Base-by-base conservation (phyloP, 37 sponge, comb jelly and placozoan genomes). In the Crambe crambe region DNA sequence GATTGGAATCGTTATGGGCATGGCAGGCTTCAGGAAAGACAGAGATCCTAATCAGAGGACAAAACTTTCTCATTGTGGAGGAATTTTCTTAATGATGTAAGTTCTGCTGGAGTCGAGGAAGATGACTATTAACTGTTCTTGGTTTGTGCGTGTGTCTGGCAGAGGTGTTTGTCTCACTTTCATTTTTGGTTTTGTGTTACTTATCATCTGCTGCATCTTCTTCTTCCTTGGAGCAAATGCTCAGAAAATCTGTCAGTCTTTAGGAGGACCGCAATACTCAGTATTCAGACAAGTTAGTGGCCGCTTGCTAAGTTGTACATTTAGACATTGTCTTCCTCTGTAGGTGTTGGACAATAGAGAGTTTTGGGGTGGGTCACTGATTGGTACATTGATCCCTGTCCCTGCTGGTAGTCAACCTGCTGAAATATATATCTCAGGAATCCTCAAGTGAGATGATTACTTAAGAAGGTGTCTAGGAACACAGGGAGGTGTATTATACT, bases 211-310 rank as follows among this genome's bases (percentile, higher is more conserved):
- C 25, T 22, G 80, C 54, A 72, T 79, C 3, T 38, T 73, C 38
- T 91, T 91, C 87, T 91, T 91, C 72, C 36, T 86, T 42, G 84
- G 80, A 12, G 58, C 87, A 44, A 79, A 78, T 34, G 36, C 41
- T 0, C 84, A 83, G 74, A 91, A 91, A 75, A 38, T 79, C 18
- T 91, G 91, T 68, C 75, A 86, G 30, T 58, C 73, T 37, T n/a
- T 78, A n/a, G 87, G 78, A 41, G 56, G 63, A 30, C 83, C 88
- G 0, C 72, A 88, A 3, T 86, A 86, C 30, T 78, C 70, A 9
- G 31, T 77, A n/a, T 80, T 77, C 38, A 25, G 73, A 3, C 42
- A 72, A 43, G 90, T 90, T 21, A 36, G 58, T 31, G 10, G n/a
- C n/a, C n/a, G n/a, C n/a, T n/a, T n/a, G n/a, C 54, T 32, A 9